Evolutionary conservation across 2,113 vertebrate species (phyloP).

Genomic region (Rattus norvegicus): DNA sequence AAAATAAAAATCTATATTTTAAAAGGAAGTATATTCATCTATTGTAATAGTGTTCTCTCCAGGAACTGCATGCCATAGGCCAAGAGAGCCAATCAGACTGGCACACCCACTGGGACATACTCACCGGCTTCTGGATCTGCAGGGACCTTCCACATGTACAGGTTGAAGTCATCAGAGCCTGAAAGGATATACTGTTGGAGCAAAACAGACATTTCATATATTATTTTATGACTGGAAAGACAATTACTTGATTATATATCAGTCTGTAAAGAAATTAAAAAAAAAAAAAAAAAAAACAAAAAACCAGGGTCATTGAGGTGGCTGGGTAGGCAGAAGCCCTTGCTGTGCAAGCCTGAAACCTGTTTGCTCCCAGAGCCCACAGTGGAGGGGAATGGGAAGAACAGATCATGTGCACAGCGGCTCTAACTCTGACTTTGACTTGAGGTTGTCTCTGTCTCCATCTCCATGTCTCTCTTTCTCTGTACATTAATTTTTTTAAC

Average conservation of each 20-base stretch:
- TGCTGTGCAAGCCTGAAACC: neutral
- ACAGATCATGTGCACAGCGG: neutral
- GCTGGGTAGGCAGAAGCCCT: neutral
- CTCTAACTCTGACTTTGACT: too few relatives aligned
- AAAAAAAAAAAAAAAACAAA: neutral
- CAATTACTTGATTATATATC: neutral
- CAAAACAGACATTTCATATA: conserved; percentile 53
- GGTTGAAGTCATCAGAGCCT: conserved; percentile 99
- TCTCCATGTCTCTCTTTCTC: neutral
- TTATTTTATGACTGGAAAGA: conserved; percentile 13
- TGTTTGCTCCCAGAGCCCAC: neutral
- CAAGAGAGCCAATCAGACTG: neutral
- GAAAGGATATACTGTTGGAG: conserved; percentile 96
- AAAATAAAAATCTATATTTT: neutral
- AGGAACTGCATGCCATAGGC: neutral
- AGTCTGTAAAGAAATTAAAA: neutral
- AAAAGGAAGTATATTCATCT: neutral
- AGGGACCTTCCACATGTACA: conserved; percentile 99
- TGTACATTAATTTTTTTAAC: neutral
- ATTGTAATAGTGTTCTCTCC: neutral
- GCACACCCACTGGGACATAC: conserved; percentile 30
- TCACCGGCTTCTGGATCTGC: conserved; percentile 96
- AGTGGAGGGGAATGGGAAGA: neutral
- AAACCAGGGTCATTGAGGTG: too few relatives aligned
- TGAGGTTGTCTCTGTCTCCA: too few relatives aligned